phyloP scores from a whole-genome alignment of 2,113 vertebrate species.

The Nannospalax galili region DNA sequence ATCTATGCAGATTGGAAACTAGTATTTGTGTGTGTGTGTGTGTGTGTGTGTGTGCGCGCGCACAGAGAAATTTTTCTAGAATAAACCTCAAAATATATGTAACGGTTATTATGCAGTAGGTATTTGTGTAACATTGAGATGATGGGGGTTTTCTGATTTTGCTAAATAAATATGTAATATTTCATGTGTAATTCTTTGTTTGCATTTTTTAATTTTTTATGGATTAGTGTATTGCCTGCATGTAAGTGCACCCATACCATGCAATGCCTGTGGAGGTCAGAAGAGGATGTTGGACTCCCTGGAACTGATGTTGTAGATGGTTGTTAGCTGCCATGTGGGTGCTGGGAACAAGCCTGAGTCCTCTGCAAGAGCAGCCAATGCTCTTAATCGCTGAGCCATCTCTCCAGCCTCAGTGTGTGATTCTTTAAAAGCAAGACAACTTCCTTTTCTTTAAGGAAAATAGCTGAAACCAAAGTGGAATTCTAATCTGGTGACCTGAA shows the following conservation, averaged over 20 bases:
- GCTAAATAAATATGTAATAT: slow-evolving; percentile 26
- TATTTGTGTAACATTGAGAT: neutral
- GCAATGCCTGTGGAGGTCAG: no score
- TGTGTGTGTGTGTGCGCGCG: no score
- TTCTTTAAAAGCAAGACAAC: neutral
- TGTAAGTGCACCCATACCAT: no score
- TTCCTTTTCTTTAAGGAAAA: slow-evolving; percentile 59
- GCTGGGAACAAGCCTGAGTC: no score
- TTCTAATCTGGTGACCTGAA: slow-evolving; percentile 68
- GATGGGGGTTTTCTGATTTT: slow-evolving; percentile 7
- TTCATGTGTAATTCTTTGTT: neutral
- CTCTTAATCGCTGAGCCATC: no score
- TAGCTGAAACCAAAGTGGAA: slow-evolving; percentile 44
- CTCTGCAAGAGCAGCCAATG: no score
- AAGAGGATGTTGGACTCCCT: no score
- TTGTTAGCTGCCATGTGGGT: no score
- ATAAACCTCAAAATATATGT: slow-evolving; percentile 1
- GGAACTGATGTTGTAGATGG: no score
- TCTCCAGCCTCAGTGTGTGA: no score
- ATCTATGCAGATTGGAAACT: neutral
- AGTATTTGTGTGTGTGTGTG: neutral
- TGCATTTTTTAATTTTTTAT: no score
- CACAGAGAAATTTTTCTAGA: neutral
- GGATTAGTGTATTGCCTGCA: no score
- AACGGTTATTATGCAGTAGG: neutral